Percentiles rank a stretch among this genome's conserved stretches.
Evolutionary conservation across 92 coral and sea anemone genomes (phyloP).

Genomic region (Paramuricea clavata): DNA sequence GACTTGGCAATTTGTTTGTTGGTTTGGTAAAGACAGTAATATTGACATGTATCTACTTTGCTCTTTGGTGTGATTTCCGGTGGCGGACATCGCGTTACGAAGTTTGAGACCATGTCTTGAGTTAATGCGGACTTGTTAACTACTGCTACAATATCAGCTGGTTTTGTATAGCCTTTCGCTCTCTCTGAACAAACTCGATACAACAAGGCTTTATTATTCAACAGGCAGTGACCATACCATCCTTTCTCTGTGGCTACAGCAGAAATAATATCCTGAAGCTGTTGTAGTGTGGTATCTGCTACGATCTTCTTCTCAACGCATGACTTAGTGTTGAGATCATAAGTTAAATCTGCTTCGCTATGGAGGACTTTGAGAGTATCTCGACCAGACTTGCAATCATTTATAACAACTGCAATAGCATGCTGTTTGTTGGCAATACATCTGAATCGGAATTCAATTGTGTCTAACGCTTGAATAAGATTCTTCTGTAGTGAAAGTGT

Average conservation of each 20-base stretch:
- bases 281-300: neutral
- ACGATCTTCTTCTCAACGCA: constrained; percentile 15
- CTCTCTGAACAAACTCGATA: constrained; percentile 41
- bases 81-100: constrained; percentile 40
- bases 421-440: constrained; percentile 32
- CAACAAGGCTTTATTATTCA: constrained; percentile 21
- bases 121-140: constrained; percentile 19
- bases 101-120: constrained; percentile 29
- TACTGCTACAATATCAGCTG: constrained; percentile 3
- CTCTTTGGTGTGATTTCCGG: constrained; percentile 19
- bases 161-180: constrained; percentile 13
- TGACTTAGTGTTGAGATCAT: neutral
- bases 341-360: neutral
- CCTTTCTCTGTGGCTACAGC: constrained; percentile 1
- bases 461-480: constrained; percentile 2
- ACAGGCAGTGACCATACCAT: constrained; percentile 30
- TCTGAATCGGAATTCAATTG: neutral
- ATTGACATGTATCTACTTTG: constrained; percentile 2
- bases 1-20: constrained; percentile 6
- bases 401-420: constrained; percentile 8
- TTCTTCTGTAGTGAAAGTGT: neutral
- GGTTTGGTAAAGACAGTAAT: constrained; percentile 24
- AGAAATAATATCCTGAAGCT: neutral
- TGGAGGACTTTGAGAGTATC: neutral
- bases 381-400: constrained; percentile 19